Percentiles rank a stretch among this genome's conserved stretches.
These are phyloP conservation scores for Chaunax sp. DNA, from an alignment of 2,797 vertebrate species.

Conservation along the genomic window DNA sequence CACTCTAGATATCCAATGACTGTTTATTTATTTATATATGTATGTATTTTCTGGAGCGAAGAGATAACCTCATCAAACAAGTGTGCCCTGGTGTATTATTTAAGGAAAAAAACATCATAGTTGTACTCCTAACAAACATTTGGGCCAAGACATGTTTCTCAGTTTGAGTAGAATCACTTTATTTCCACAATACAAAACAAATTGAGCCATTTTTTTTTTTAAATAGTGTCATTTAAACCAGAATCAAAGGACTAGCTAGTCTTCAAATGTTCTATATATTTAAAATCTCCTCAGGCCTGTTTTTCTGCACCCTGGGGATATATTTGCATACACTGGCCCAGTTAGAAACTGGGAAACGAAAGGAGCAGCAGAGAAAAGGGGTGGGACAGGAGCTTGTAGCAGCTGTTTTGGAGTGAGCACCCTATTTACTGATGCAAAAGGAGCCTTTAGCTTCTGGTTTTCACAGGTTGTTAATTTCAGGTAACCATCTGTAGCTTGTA, in stretches of 20 bases:
- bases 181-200: not conserved
- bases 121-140: not conserved
- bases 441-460: conserved; percentile 20
- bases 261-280: conserved; percentile 33
- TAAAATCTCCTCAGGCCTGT: conserved; percentile 34
- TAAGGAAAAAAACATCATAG: not conserved
- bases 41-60: too few species aligned
- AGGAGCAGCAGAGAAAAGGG: conserved; percentile 54
- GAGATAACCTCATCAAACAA: not conserved
- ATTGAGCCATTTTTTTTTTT: not conserved
- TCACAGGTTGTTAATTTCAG: conserved; percentile 45
- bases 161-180: not conserved
- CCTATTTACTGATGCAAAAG: conserved; percentile 36
- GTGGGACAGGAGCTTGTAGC: conserved; percentile 48
- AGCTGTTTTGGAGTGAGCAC: conserved; percentile 59
- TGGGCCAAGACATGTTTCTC: not conserved
- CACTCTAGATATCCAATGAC: not conserved
- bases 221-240: not conserved
- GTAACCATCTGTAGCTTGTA: conserved; percentile 9
- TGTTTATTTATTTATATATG: too few species aligned
- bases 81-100: not conserved
- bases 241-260: conserved; percentile 10
- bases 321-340: conserved; percentile 73
- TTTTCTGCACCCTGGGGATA: conserved; percentile 48
- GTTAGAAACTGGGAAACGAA: conserved; percentile 75